Evolutionary conservation across 2,113 vertebrate genomes (phyloP).

Genomic region (Melanerpes aurifrons): DNA sequence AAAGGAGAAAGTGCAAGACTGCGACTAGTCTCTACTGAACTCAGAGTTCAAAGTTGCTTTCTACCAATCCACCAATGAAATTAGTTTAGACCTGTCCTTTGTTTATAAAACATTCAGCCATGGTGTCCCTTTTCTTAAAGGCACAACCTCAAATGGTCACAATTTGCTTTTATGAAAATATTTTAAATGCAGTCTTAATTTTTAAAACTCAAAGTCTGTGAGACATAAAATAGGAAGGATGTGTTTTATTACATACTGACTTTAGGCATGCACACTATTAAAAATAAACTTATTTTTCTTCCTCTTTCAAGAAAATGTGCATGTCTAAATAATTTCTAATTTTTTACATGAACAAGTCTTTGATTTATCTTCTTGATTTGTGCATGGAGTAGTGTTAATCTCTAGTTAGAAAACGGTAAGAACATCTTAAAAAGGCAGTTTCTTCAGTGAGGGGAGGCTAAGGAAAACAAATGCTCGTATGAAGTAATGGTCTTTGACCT

Average conservation of each 20-base stretch:
- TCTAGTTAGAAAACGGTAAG: neutral
- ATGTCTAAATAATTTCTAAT: neutral
- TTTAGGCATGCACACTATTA: neutral
- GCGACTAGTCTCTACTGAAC: no score
- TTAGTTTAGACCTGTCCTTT: no score
- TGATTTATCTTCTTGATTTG: constrained; percentile 9
- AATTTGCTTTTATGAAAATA: neutral
- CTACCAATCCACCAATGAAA: no score
- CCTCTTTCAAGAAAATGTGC: neutral
- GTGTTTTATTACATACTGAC: neutral
- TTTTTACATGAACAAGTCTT: neutral
- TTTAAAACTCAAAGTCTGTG: neutral
- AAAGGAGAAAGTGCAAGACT: no score
- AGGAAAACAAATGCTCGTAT: neutral
- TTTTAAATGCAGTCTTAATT: neutral
- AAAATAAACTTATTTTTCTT: neutral
- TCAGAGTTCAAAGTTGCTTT: no score
- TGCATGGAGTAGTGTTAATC: neutral
- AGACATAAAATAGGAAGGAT: neutral
- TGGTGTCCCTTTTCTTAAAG: no score
- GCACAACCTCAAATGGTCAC: no score
- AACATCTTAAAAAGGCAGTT: neutral
- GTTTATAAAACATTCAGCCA: no score
- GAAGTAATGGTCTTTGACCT: neutral
- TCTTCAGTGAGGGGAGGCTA: neutral